Base-by-base conservation (phyloP, 1,140 invertebrate genomes). In the Pseudoatta argentina region DNA sequence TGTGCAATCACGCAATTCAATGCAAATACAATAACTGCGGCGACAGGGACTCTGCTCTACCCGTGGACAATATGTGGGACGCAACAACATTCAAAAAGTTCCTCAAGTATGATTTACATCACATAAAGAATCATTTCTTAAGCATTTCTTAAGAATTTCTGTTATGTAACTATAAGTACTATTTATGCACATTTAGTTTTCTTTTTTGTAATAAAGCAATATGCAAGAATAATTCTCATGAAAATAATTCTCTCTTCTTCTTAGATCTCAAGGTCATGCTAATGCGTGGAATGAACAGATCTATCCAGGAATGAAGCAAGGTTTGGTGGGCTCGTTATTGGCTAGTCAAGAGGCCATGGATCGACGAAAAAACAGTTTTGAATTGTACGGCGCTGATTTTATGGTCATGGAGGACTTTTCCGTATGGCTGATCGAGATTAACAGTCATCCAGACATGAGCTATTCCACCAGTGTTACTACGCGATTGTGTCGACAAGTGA, bases 1-100 rank as follows among this genome's bases (percentile, higher is more conserved):
- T 99, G 7, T 98, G 98, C 59, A 99, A 99, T 95, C 97, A 99
- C 95, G 98, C 98, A 2, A 97, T 99, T 39, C 98, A 99, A 95
- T 97, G 98, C 91, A 97, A 98, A 94, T 99, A 99, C 91, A 97
- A 97, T 91, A 99, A 98, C 93, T 96, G 96, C 63, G 95, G 95
- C 1, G 96, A 97, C 69, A 95, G 98, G 73, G 97, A 98, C 93
- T 96, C 97, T 91, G 96, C 97, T 5, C 93, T 98, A 59, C 97
- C 97, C 2, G 88, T 92, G n/a, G 97, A 97, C 75, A 97, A 97
- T 92, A 97, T 97, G 97, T 95, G 95, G 95, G 94, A 95, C 76
- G 92, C 92, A 0, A 93, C 93, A 1, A 94, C 94, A n/a, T 95
- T 95, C 81, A 95, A 95, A 67, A 77, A 94, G 51, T 95, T 93